phyloP scores from a whole-genome alignment of 30 jellyfish, hydroid and myxozoan species.

The Aurelia coerulea region DNA sequence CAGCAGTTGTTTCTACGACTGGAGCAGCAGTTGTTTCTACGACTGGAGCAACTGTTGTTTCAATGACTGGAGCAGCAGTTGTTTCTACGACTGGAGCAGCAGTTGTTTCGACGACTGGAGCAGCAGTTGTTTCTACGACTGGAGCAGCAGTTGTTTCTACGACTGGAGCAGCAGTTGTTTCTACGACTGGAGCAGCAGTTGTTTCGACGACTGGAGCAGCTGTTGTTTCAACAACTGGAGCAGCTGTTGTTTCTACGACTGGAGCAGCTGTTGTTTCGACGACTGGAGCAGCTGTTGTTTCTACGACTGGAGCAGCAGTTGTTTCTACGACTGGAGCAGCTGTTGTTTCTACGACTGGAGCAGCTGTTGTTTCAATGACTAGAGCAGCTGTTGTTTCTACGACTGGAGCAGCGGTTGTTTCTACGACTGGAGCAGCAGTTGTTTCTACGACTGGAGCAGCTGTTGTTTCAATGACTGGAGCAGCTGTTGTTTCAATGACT shows the following conservation, averaged over 20 bases:
- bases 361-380: neutral
- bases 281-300: conserved; percentile 50
- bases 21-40: conserved; percentile 23
- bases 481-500: conserved; percentile 7
- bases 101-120: conserved; percentile 11
- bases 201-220: conserved; percentile 18
- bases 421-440: neutral
- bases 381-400: conserved; percentile 5
- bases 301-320: conserved; percentile 27
- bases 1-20: conserved; percentile 1
- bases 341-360: neutral
- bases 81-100: conserved; percentile 5
- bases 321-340: conserved; percentile 16
- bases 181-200: conserved; percentile 7
- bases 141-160: conserved; percentile 2
- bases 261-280: conserved; percentile 24
- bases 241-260: neutral
- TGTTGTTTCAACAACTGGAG: neutral
- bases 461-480: neutral
- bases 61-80: conserved; percentile 5
- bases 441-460: conserved; percentile 19
- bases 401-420: conserved; percentile 29
- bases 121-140: neutral
- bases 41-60: conserved; percentile 29
- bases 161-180: conserved; percentile 11